Evolutionary conservation across 1,140 invertebrate species (phyloP), one percentile per base, ranked within the genome.

Genomic region (Pseudomyrmex concolor): DNA sequence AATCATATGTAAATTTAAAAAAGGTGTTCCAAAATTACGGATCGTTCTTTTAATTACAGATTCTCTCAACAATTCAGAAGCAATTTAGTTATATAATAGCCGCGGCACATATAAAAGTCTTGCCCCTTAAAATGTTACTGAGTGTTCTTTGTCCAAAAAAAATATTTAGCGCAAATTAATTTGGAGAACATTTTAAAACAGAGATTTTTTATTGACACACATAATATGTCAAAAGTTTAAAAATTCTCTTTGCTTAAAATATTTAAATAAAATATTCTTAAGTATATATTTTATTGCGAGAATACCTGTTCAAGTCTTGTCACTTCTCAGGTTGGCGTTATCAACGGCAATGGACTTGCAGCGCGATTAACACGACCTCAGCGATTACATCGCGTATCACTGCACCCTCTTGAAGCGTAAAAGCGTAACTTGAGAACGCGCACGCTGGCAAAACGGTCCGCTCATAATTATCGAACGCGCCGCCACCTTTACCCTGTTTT

Each of bases 381-480:
- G 54, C 54, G 67, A 80, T 51, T 64, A 83, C 17, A 15, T 48
- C 51, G 60, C 62, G 22, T 80, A 60, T 66, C 62, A 77, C 48
- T 60, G 76, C 43, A 71, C 66, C n/a, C 51, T 17, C 57, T 71
- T 60, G 54, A 60, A 12, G 76, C 15, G 54, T 80, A 70, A 80
- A 70, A 80, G 66, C 76, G 67, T 71, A 71, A 80, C 54, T 59
- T 71, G 45, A 60, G 68, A 60, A 34, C 17, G 67, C 51, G 25
- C 50, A 25, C 25, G 22, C n/a, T n/a, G 25, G 48, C 50, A 73
- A 22, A 48, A 43, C 59, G 19, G 10, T 43, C 17, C 19, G 64
- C 68, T 57, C 55, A 60, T 74, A 86, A 85, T 85, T 71, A 86
- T 68, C 66, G 67, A 84, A 84, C 76, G 63, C 48, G 60, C 59